Evolutionary conservation across 2,888 invertebrate genomes (phyloP).

Genomic region (Drosophila algonquin): DNA sequence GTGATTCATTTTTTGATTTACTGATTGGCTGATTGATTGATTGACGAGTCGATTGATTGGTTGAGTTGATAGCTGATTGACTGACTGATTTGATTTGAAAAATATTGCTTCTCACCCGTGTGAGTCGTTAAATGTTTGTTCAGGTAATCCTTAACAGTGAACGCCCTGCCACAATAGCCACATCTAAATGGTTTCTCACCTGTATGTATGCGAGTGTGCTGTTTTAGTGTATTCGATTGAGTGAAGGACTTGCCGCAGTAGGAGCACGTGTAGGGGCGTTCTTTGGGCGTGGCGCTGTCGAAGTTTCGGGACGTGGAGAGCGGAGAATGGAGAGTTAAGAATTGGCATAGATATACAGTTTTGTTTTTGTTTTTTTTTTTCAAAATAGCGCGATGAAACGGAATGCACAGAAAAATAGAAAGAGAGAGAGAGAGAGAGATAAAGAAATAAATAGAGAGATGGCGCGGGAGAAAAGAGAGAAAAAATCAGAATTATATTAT

Average conservation of each 20-base stretch:
- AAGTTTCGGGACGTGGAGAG: conserved; percentile 38
- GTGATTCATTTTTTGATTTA: conserved; percentile 40
- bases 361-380: conserved; percentile 27
- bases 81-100: conserved; percentile 80
- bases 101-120: conserved; percentile 84
- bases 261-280: conserved; percentile 84
- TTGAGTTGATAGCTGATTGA: conserved; percentile 74
- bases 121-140: conserved; percentile 84
- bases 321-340: conserved; percentile 44
- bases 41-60: conserved; percentile 49
- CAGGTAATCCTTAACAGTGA: conserved; percentile 84
- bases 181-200: conserved; percentile 84
- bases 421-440: conserved; percentile 37
- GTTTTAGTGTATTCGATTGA: conserved; percentile 84
- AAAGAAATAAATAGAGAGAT: conserved; percentile 44
- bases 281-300: conserved; percentile 83
- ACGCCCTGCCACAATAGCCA: conserved; percentile 84
- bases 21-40: conserved; percentile 45
- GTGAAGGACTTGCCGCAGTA: conserved; percentile 84
- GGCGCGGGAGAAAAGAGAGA: conserved; percentile 50
- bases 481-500: conserved; percentile 66
- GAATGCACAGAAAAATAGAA: conserved; percentile 36
- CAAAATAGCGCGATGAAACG: conserved; percentile 45
- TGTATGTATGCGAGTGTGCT: conserved; percentile 84
- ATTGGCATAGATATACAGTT: conserved; percentile 25